Base-by-base conservation (phyloP, 2,888 invertebrate species). In the Myathropa florea region DNA sequence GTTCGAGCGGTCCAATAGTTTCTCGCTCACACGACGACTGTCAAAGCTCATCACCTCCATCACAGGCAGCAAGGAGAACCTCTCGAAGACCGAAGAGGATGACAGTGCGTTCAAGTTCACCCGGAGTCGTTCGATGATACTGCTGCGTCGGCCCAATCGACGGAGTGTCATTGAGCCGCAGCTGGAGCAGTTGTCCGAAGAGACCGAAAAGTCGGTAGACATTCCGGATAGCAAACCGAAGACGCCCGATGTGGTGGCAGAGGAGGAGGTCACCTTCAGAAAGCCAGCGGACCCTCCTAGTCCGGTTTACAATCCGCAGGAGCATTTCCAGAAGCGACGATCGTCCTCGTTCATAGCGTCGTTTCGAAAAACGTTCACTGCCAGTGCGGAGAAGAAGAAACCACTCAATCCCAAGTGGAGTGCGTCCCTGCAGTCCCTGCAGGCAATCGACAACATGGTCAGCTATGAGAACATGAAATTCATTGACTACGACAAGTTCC, bases 391-490 rank as follows among this genome's bases (percentile, higher is more conserved):
- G 90, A 92, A 91, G 73, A 91, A 91, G 57, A 92, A 92, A 57
- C 91, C 92, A 33, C 86, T 92, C 63, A 93, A 92, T 88, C 91
- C 92, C 63, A 92, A 92, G 88, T 94, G 94, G 94, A 93, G 93
- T 36, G 93, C 94, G 18, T 94, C 94, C 0, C 88, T 94, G 82
- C 93, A 94, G 87, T 94, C 93, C 10, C 89, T 94, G 83, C 94
- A 94, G 68, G 94, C 94, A 88, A 94, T 93, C 77, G 94, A 94
- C 89, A 93, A 93, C 57, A 93, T 93, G 92, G 94, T 94, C 85
- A 94, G 94, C 90, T 94, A 94, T 89, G 93, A 94, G 83, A 94
- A 94, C 88, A 92, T 94, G 90, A 94, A 94, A 89, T 94, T 94
- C 89, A 93, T 94, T 60, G 93, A 94, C 89, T 94, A 94, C 87